These are phyloP conservation scores for Masticophis lateralis DNA, from an alignment of 2,797 vertebrate species.

Conservation along the genomic window DNA sequence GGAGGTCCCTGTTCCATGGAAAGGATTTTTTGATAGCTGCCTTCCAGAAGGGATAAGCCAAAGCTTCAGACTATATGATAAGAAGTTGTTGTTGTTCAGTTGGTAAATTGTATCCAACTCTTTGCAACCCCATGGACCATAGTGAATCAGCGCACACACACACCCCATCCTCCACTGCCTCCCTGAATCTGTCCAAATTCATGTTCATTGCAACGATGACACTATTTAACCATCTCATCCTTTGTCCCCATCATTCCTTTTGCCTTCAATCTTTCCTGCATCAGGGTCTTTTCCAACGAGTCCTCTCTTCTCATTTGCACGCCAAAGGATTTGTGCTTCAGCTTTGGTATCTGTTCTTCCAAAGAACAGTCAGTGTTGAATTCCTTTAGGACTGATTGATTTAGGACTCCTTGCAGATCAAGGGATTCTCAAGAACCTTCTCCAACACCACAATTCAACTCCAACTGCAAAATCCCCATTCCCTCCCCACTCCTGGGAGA, in stretches of 20 bases:
- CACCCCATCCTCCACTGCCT: too few relatives aligned
- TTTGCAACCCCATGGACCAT: neutral
- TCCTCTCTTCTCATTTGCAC: neutral
- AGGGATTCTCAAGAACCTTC: neutral
- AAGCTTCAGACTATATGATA: neutral
- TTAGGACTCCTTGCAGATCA: neutral
- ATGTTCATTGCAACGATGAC: neutral
- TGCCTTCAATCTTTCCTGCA: neutral
- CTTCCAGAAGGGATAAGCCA: neutral
- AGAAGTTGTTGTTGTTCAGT: neutral
- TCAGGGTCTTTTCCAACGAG: neutral
- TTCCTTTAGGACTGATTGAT: neutral
- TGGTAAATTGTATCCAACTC: too few relatives aligned
- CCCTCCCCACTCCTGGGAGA: too few relatives aligned
- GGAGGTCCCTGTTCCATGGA: neutral
- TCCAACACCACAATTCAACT: neutral
- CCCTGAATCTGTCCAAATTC: too few relatives aligned
- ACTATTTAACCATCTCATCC: neutral
- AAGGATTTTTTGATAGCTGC: neutral
- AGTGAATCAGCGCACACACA: too few relatives aligned
- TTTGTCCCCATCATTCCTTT: neutral
- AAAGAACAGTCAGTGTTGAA: neutral
- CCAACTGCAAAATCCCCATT: too few relatives aligned
- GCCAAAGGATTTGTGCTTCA: neutral
- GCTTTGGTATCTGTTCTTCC: neutral